A percentile compares a stretch with the other conserved stretches of the same genome.
Evolutionary conservation across 2,888 invertebrate species (phyloP).

Genomic region (Drosophila neotestacea): DNA sequence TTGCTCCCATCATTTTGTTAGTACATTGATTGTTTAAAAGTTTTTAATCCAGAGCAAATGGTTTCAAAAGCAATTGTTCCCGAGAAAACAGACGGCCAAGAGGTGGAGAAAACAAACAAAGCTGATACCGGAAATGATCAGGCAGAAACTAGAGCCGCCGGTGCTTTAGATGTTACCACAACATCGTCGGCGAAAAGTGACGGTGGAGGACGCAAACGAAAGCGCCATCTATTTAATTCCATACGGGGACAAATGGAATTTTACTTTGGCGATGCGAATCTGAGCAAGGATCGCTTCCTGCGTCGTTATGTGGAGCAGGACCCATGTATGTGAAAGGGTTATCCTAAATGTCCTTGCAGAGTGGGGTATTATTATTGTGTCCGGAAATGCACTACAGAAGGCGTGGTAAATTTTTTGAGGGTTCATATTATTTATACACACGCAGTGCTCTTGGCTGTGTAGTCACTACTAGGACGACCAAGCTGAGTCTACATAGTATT

Average conservation of each 20-base stretch:
- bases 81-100: slow-evolving; percentile 39
- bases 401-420: too few species aligned
- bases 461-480: too few species aligned
- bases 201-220: slow-evolving; percentile 87
- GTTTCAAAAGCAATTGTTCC: slow-evolving; percentile 33
- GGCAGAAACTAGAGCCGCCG: background rate
- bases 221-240: slow-evolving; percentile 90
- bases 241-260: slow-evolving; percentile 96
- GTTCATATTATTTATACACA: too few species aligned
- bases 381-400: too few species aligned
- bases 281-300: slow-evolving; percentile 95
- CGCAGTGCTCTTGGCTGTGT: too few species aligned
- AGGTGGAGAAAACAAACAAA: slow-evolving; percentile 10
- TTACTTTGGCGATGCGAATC: slow-evolving; percentile 96
- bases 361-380: too few species aligned
- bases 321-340: slow-evolving; percentile 87
- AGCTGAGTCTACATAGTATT: too few species aligned
- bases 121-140: background rate
- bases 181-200: slow-evolving; percentile 24
- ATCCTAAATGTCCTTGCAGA: too few species aligned
- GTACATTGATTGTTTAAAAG: background rate
- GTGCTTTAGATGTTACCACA: background rate
- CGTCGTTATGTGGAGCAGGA: slow-evolving; percentile 89
- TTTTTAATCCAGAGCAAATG: slow-evolving; percentile 32
- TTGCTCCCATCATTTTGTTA: background rate